Percentiles rank a stretch among this genome's conserved stretches.
phyloP scores from a whole-genome alignment of 2,888 invertebrate species.

The Polia nebulosa region DNA sequence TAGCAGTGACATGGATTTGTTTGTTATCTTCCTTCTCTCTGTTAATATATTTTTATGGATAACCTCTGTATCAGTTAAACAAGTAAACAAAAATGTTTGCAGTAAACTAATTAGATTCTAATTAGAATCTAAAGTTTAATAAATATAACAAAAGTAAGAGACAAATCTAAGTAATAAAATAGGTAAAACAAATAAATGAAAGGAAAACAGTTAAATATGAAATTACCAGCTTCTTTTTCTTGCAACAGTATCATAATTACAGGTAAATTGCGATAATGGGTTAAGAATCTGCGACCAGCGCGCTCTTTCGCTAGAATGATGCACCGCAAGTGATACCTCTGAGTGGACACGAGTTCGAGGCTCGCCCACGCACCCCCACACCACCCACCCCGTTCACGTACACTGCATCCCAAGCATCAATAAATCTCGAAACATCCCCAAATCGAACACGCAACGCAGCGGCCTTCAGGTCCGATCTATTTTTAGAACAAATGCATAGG shows the following conservation, averaged over 20 bases:
- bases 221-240: not conserved
- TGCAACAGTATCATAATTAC: not conserved
- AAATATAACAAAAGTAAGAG: not conserved
- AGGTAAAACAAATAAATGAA: not conserved
- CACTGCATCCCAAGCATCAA: constrained; percentile 36
- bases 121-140: not conserved
- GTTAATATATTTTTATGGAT: not conserved
- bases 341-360: not conserved
- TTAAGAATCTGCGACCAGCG: constrained; percentile 1
- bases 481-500: constrained; percentile 44
- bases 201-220: not conserved
- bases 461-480: constrained; percentile 68
- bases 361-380: not conserved
- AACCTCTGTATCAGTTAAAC: too few relatives aligned
- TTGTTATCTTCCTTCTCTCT: not conserved
- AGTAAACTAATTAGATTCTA: not conserved
- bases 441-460: constrained; percentile 70
- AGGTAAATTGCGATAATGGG: constrained; percentile 6
- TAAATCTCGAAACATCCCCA: constrained; percentile 32
- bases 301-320: not conserved
- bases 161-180: not conserved
- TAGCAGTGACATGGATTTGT: not conserved
- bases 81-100: not conserved
- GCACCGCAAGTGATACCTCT: not conserved
- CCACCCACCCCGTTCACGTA: constrained; percentile 6